Base-by-base conservation (phyloP, 2,113 vertebrate species). In the Salvelinus fontinalis region DNA sequence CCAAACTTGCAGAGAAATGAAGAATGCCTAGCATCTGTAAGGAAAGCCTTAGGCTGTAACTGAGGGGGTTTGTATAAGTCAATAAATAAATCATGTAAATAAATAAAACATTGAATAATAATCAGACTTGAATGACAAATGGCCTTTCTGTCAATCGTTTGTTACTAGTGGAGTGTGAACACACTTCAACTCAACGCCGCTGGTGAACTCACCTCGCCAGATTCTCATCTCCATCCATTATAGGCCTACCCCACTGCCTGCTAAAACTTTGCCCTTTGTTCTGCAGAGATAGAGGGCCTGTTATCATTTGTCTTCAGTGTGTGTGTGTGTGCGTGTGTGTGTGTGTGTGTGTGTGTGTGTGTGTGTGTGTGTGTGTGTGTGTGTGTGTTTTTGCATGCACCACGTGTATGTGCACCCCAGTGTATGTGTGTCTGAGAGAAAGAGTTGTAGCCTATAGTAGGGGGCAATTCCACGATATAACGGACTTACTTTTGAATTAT, bases 1-100 rank as follows among this genome's bases (percentile, higher is more conserved):
- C 68, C 49, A 67, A 65, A 22, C 76, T 83, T 62, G 75, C 73
- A 75, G 60, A 82, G 81, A 83, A 77, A 83, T 76, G 51, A 68
- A 60, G 49, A 74, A 71, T 77, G 34, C 73, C 75, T 75, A 73
- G 75, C 81, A 81, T 76, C 70, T 83, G 79, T 71, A 80, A 73
- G 39, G 51, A 34, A 44, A 64, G 85, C 76, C 80, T 5, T 22
- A 67, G 74, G 85, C 79, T 54, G 14, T 26, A 22, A 64, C 9
- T 68, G 34, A 71, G 62, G 24, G 29, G 9, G 22, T 51, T 7
- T 71, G 49, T 16, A 51, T 51, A 16, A 71, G 9, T 66, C 67
- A 85, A 77, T 79, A 60, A 22, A 77, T 59, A 22, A 44, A 13
- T 24, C 1, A 54, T 26, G 48, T 27, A 29, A 29, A 29, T 54